Conservation (phyloP, 2,888 invertebrate genomes). For the Stegophylla sp. region DNA sequence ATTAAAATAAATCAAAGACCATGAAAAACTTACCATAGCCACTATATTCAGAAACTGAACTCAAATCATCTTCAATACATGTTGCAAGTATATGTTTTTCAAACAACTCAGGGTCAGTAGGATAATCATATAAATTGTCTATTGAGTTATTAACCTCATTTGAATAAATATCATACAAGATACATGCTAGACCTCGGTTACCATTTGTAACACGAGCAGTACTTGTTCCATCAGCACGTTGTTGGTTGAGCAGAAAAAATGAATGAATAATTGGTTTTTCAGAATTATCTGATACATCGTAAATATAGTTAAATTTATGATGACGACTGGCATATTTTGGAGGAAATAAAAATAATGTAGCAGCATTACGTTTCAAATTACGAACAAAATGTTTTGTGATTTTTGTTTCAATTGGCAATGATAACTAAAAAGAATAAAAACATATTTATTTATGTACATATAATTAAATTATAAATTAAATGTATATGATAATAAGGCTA, state of each 20-base stretch:
- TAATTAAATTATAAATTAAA: background rate
- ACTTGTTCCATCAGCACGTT: constrained; percentile 9
- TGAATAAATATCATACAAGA: constrained; percentile 37
- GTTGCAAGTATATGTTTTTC: background rate
- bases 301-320: constrained; percentile 29
- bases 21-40: constrained; percentile 18
- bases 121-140: constrained; percentile 17
- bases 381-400: constrained; percentile 18
- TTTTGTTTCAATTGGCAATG: constrained; percentile 46
- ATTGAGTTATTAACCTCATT: background rate
- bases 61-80: constrained; percentile 18
- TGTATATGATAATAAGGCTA: no score
- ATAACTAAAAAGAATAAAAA: constrained; percentile 38
- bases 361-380: constrained; percentile 45
- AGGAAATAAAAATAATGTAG: constrained; percentile 21
- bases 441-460: background rate
- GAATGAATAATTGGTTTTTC: constrained; percentile 37
- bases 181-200: constrained; percentile 42
- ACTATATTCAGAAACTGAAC: background rate
- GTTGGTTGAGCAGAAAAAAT: constrained; percentile 49
- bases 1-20: background rate
- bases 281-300: background rate
- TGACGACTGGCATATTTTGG: constrained; percentile 38
- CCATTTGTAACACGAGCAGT: constrained; percentile 30
- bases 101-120: constrained; percentile 20